Percentiles rank a stretch among this genome's conserved stretches.
Evolutionary conservation across 1,140 invertebrate genomes (phyloP).

Genomic region (Augochlora pura): DNA sequence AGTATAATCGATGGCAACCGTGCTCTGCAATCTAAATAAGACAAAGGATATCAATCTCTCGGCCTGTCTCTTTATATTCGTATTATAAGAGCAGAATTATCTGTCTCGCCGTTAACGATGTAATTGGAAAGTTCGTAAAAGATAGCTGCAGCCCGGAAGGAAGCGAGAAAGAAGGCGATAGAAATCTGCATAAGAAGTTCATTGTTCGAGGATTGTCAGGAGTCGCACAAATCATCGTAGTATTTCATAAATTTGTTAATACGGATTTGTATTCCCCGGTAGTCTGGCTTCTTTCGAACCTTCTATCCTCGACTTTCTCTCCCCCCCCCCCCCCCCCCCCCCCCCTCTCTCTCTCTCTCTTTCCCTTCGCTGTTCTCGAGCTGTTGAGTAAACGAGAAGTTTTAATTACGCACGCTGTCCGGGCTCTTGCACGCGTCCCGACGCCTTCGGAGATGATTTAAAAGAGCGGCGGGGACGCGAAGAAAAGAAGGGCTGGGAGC

Average conservation of each 20-base stretch:
- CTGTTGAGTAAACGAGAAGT: constrained; percentile 52
- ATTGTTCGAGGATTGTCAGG: not conserved
- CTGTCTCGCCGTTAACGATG: too few relatives aligned
- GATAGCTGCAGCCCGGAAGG: too few relatives aligned
- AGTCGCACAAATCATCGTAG: not conserved
- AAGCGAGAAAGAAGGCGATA: not conserved
- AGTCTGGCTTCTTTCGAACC: not conserved
- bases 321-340: not conserved
- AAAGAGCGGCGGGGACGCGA: constrained; percentile 25
- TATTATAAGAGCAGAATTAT: too few relatives aligned
- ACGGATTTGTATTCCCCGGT: not conserved
- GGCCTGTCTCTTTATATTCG: too few relatives aligned
- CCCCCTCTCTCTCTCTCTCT: not conserved
- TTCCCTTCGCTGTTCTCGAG: constrained; percentile 11
- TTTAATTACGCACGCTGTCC: constrained; percentile 55
- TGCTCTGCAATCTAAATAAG: too few relatives aligned
- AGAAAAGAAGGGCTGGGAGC: not conserved
- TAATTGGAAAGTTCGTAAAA: too few relatives aligned
- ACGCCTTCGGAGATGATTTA: constrained; percentile 52
- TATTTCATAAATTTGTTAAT: constrained; percentile 18
- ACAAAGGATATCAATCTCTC: too few relatives aligned
- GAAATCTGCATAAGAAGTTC: constrained; percentile 1
- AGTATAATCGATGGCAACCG: too few relatives aligned
- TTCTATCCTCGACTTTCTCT: not conserved
- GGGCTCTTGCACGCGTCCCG: constrained; percentile 9